These are phyloP conservation scores for Deilephila elpenor DNA, from an alignment of 2,888 invertebrate genomes.

Conservation along the genomic window DNA sequence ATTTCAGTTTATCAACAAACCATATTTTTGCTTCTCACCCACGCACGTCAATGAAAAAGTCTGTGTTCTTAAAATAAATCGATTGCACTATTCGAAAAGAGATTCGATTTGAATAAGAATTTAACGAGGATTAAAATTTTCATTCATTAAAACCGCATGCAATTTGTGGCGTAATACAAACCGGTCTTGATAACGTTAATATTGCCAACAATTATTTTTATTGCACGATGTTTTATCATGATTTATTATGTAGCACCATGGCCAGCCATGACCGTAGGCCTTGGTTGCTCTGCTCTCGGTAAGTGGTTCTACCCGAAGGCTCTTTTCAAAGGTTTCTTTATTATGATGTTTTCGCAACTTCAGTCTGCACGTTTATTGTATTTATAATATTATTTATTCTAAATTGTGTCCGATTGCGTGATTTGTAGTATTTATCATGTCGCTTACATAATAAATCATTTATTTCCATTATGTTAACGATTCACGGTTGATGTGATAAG, in stretches of 20 bases:
- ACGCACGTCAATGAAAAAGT: slow-evolving; percentile 40
- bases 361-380: slow-evolving; percentile 17
- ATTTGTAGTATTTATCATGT: slow-evolving; percentile 16
- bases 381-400: slow-evolving; percentile 6
- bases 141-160: slow-evolving; percentile 18
- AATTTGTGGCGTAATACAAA: slow-evolving; percentile 10
- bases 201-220: slow-evolving; percentile 40
- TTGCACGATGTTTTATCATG: slow-evolving; percentile 47
- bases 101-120: not conserved
- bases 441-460: slow-evolving; percentile 19
- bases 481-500: not conserved
- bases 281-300: slow-evolving; percentile 60
- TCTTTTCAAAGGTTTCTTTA: slow-evolving; percentile 63
- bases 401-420: slow-evolving; percentile 6
- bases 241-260: slow-evolving; percentile 68
- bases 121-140: slow-evolving; percentile 10
- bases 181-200: slow-evolving; percentile 27
- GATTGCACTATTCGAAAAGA: not conserved
- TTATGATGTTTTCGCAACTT: slow-evolving; percentile 63
- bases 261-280: slow-evolving; percentile 78
- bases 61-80: not conserved
- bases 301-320: slow-evolving; percentile 68
- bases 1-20: slow-evolving; percentile 50
- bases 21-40: slow-evolving; percentile 38
- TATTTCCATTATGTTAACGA: slow-evolving; percentile 11